Percentiles rank a stretch among this genome's conserved stretches.
Conservation (phyloP, 2,797 vertebrate genomes). For the Sebastes minor region DNA sequence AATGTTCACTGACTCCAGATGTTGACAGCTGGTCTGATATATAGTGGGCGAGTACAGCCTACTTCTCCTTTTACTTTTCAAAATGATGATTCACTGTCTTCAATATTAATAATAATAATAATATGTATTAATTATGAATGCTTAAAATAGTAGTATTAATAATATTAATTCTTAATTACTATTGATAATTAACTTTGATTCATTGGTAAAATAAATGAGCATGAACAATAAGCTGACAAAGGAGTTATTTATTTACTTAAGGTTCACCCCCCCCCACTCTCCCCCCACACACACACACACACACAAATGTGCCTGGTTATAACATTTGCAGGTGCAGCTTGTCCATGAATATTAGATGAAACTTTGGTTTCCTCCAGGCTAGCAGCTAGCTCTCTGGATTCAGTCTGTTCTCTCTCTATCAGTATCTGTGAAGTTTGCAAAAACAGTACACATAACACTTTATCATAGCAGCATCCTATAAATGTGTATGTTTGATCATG, state of each 20-base stretch:
- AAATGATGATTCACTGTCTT: too few species aligned
- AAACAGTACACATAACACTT: not conserved
- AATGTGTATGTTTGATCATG: not conserved
- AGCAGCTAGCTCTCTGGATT: not conserved
- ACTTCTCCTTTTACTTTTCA: not conserved
- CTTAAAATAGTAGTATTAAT: too few species aligned
- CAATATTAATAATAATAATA: too few species aligned
- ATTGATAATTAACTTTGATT: too few species aligned
- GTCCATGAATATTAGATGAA: conserved; percentile 31
- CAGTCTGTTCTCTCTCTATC: not conserved
- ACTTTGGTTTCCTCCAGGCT: not conserved
- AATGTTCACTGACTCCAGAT: not conserved
- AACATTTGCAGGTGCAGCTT: conserved; percentile 30
- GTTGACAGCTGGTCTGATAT: not conserved
- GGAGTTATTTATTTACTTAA: not conserved
- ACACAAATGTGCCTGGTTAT: not conserved
- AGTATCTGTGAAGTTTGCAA: not conserved
- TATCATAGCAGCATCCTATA: not conserved
- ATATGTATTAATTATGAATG: too few species aligned
- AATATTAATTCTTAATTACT: too few species aligned
- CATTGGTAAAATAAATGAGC: too few species aligned
- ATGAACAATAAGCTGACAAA: not conserved
- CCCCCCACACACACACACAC: not conserved
- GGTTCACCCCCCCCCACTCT: not conserved
- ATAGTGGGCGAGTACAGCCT: not conserved